Conservation (phyloP, 2,797 vertebrate genomes). For the Orientallactaga sibirica region DNA sequence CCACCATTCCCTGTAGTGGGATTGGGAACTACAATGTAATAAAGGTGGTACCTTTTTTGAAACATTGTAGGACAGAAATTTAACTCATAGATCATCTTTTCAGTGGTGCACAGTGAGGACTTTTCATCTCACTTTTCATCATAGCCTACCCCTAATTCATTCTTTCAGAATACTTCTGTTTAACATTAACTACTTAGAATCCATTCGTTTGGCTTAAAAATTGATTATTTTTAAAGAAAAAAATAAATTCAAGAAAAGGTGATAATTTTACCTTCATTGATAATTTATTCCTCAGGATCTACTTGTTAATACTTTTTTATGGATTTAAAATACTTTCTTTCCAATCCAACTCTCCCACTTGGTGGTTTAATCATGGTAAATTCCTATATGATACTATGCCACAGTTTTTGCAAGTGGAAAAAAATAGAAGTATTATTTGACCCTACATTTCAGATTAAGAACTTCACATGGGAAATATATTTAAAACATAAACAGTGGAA, state of each 20-base stretch:
- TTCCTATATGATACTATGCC: not conserved
- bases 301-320: not conserved
- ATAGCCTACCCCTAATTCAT: not conserved
- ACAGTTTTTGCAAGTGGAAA: not conserved
- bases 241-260: not conserved
- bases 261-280: not conserved
- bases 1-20: not conserved
- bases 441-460: not conserved
- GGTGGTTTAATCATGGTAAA: not conserved
- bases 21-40: not conserved
- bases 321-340: not conserved
- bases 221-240: not conserved
- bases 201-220: not conserved
- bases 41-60: not conserved
- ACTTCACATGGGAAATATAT: not conserved
- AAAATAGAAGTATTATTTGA: not conserved
- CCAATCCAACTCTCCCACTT: not conserved
- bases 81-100: not conserved
- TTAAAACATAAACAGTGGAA: not conserved
- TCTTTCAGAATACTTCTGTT: not conserved
- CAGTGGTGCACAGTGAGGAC: accelerated
- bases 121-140: not conserved
- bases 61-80: not conserved
- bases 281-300: not conserved
- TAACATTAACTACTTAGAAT: not conserved